Conservation (phyloP, 1,140 invertebrate genomes). For the Atta cephalotes region DNA sequence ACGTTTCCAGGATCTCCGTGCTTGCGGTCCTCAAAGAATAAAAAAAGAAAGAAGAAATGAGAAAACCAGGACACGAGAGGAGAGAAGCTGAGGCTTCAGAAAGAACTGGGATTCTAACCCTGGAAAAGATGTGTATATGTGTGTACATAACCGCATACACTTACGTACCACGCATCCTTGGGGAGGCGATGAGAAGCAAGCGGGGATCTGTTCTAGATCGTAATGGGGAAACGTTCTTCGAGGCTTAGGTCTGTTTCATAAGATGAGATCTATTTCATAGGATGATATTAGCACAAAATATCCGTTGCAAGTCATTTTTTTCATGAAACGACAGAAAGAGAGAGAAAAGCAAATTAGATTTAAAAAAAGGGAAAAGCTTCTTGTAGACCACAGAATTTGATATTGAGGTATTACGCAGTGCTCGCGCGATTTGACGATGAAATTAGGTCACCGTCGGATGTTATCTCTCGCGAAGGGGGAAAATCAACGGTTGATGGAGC, state of each 20-base stretch:
- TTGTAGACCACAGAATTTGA: conserved; percentile 4
- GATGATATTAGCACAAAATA: conserved; percentile 59
- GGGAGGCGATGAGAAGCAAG: neutral
- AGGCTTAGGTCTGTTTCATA: conserved; percentile 39
- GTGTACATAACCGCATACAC: neutral
- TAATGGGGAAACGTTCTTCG: conserved; percentile 61
- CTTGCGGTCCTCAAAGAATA: conserved; percentile 61
- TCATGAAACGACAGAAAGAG: neutral
- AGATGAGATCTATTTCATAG: conserved; percentile 37
- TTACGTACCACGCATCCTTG: conserved; percentile 16
- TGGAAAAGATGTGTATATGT: conserved; percentile 27
- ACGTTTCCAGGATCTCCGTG: conserved; percentile 47
- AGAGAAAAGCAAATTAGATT: neutral
- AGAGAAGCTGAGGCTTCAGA: conserved; percentile 20
- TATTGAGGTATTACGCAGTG: conserved; percentile 22
- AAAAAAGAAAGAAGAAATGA: conserved; percentile 53
- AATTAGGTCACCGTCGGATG: conserved; percentile 55
- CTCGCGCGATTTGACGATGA: conserved; percentile 21
- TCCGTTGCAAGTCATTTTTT: neutral
- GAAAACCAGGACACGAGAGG: conserved; percentile 66
- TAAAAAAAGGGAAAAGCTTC: neutral
- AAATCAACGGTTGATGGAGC: conserved; percentile 42
- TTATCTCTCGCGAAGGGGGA: conserved; percentile 33
- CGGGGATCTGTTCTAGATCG: conserved; percentile 38
- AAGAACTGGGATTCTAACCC: conserved; percentile 64